Conservation (phyloP, 2,113 vertebrate genomes). For the Pseudorectes ferrugineus region DNA sequence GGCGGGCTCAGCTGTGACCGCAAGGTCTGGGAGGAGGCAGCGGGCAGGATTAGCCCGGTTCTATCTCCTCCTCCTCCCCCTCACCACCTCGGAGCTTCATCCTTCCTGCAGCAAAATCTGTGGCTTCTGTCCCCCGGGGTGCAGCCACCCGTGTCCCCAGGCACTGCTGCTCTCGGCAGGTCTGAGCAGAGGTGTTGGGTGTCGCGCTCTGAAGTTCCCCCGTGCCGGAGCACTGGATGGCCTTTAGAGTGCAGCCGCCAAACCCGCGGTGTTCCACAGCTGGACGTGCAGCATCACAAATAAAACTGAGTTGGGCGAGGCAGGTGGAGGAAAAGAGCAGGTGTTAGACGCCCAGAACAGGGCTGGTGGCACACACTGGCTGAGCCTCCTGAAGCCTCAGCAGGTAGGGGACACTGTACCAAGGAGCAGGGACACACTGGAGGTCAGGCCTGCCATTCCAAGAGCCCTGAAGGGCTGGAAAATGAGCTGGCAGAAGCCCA, state of each 20-base stretch:
- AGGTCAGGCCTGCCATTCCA: not conserved
- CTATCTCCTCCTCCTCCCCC: not conserved
- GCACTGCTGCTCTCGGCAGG: not conserved
- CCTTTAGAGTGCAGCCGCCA: not conserved
- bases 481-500: not conserved
- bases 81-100: fast-evolving
- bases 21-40: not conserved
- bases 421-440: not conserved
- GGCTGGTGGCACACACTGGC: not conserved
- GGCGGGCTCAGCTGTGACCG: not conserved
- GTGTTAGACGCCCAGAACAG: not conserved
- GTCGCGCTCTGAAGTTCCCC: too few species aligned
- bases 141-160: not conserved
- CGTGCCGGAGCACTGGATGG: not conserved
- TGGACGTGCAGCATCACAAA: not conserved
- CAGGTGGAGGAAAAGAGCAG: not conserved
- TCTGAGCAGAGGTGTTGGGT: fast-evolving
- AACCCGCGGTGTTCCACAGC: fast-evolving
- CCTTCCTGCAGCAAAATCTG: not conserved
- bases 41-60: not conserved
- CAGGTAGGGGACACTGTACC: not conserved
- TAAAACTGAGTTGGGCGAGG: not conserved
- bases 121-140: too few species aligned
- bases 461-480: not conserved
- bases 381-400: not conserved